Conservation (phyloP, 1,140 invertebrate species). For the Hylyphantes graminicola region DNA sequence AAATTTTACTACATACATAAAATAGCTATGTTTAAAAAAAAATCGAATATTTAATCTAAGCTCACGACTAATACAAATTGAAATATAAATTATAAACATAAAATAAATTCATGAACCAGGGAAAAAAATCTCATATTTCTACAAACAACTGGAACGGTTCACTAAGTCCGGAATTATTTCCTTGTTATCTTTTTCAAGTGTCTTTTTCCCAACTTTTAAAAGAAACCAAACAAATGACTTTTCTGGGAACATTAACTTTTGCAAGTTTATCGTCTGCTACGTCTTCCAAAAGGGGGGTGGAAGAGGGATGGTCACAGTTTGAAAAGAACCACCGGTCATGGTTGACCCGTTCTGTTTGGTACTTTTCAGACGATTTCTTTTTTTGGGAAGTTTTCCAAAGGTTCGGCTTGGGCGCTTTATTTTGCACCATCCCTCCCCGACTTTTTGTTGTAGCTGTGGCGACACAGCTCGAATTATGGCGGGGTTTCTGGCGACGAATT, state of each 20-base stretch:
- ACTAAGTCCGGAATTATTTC: too few species aligned
- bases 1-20: too few species aligned
- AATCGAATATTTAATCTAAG: too few species aligned
- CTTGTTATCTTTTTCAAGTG: too few species aligned
- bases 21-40: too few species aligned
- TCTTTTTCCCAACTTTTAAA: too few species aligned
- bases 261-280: neutral
- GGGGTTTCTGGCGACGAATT: neutral
- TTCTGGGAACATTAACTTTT: conserved; percentile 28
- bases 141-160: too few species aligned
- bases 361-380: neutral
- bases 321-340: conserved; percentile 23
- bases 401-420: neutral
- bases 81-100: too few species aligned
- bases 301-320: neutral
- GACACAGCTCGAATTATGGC: neutral
- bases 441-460: neutral
- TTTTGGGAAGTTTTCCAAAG: conserved; percentile 17
- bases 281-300: neutral
- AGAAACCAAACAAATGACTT: conserved; percentile 13
- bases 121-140: too few species aligned
- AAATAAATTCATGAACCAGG: too few species aligned
- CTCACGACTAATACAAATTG: too few species aligned
- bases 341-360: neutral
- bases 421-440: neutral